Evolutionary conservation across 2,888 invertebrate genomes (phyloP), one percentile per base, ranked within the genome.

Genomic region (Meganola albula): DNA sequence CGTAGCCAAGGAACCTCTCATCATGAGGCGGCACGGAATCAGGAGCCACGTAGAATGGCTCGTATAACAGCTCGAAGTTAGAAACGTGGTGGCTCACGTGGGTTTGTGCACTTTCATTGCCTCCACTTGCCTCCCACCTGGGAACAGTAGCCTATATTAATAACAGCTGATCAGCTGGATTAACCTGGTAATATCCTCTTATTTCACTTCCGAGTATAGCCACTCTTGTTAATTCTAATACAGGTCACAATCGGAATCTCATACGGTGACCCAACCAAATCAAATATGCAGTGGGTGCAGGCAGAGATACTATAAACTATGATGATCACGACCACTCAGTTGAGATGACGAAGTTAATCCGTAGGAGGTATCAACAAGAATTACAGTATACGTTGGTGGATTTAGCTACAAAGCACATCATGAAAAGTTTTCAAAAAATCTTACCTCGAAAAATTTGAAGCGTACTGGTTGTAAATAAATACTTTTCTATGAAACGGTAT

Each of bases 401-500:
- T 22, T 7, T n/a, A 22, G 22, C 4, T 22, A n/a, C 4, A 1
- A 21, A 4, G 4, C 10, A 21, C n/a, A 21, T n/a, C n/a, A 21
- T 9, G 4, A 3, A 8, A 21, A 7, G 4, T 10, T 2, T 23
- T 9, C 13, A 10, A 16, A 7, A 2, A 4, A 22, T 68, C 87
- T 86, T 63, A 94, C 95, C 91, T 92, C 20, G 94, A 90, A 72
- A 96, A 95, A 76, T 97, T 96, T 0, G 96, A 96, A 4, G 96
- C 96, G 62, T 90, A 95, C 72, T 97, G 96, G 71, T 96, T 96
- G 71, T 94, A 94, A 55, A 95, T 94, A 72, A 96, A 96, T 40
- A 96, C 94, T 76, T 95, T 95, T 59, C 94, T 91, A 70, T 96
- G 96, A 66, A 96, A 96, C 0, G 96, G 96, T 68, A 95, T 88